Evolutionary conservation across 35 echinoderm and acorn worm genomes (phyloP).

Genomic region (Diadema setosum): DNA sequence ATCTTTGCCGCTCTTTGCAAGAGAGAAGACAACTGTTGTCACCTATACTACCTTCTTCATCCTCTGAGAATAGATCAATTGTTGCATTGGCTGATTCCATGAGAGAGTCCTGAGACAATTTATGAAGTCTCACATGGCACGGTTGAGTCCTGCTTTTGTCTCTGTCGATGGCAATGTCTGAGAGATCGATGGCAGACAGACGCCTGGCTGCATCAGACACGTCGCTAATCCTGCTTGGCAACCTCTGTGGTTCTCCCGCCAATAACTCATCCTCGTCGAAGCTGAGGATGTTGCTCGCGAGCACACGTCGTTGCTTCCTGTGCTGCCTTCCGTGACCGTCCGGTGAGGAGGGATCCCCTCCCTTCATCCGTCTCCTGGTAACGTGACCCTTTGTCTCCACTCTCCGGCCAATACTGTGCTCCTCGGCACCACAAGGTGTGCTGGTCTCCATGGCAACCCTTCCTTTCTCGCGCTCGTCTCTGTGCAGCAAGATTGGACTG

Average conservation of each 20-base stretch:
- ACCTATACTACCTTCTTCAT: background rate
- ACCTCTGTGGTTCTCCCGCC: background rate
- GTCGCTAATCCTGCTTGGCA: background rate
- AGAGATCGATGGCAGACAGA: background rate
- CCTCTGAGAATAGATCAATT: background rate
- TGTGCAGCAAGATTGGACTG: background rate
- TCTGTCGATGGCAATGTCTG: background rate
- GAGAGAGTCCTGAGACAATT: background rate
- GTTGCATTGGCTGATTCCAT: background rate
- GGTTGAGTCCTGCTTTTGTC: background rate
- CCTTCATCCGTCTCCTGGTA: background rate
- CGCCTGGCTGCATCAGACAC: background rate
- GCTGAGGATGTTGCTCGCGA: background rate
- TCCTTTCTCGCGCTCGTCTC: background rate
- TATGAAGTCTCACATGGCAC: background rate
- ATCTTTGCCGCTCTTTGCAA: too few relatives aligned
- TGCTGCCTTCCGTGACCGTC: background rate
- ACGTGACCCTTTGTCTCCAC: background rate
- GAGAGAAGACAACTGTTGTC: too few relatives aligned
- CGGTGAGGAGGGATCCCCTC: background rate
- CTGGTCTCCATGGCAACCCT: background rate
- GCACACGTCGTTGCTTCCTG: background rate
- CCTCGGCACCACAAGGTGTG: background rate
- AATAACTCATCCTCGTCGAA: background rate
- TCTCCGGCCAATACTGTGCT: background rate